Base-by-base conservation (phyloP, 2,113 vertebrate genomes). In the Cynoglossus semilaevis region DNA sequence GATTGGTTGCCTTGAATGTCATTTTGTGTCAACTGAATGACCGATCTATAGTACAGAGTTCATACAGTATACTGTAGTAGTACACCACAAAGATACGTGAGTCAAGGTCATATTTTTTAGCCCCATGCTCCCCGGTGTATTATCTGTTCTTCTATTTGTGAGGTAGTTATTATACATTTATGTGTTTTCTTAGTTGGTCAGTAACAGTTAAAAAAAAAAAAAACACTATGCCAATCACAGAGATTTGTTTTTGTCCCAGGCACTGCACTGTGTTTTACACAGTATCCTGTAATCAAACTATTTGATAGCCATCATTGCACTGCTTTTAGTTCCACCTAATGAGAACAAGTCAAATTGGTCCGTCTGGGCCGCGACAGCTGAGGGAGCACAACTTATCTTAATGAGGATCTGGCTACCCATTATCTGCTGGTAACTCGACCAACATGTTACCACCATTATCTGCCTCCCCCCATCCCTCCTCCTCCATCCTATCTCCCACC, bases 321-420 rank as follows among this genome's bases (percentile, higher is more conserved):
- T 68, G 79, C 73, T 84, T 85, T 84, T 85, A 82, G 65, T 76
- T 81, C 64, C 72, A 74, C 71, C 85, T 89, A 89, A 86, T 86
- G 80, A 87, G 75, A 80, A 79, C 74, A 79, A 81, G 78, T 83
- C 73, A 81, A 82, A 84, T 80, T 82, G 75, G 78, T 67, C 77
- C 81, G 65, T 84, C 77, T 70, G 56, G 80, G 70, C 76, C 65
- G 72, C 62, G 16, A 43, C 63, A 64, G 79, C 79, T 48, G 50
- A 81, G 67, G 59, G 82, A 86, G 71, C 76, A 66, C 74, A 79
- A 72, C 67, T 73, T 85, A 85, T 87, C 86, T 83, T 88, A 83
- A 89, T 87, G 80, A 88, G 86, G 66, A 86, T 89, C 83, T 68
- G 44, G 80, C 75, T 73, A 63, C 67, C 78, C 71, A 85, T 88